Percentiles rank a stretch among this genome's conserved stretches.
Evolutionary conservation across 2,113 vertebrate species (phyloP).

Genomic region (Empidonax traillii): DNA sequence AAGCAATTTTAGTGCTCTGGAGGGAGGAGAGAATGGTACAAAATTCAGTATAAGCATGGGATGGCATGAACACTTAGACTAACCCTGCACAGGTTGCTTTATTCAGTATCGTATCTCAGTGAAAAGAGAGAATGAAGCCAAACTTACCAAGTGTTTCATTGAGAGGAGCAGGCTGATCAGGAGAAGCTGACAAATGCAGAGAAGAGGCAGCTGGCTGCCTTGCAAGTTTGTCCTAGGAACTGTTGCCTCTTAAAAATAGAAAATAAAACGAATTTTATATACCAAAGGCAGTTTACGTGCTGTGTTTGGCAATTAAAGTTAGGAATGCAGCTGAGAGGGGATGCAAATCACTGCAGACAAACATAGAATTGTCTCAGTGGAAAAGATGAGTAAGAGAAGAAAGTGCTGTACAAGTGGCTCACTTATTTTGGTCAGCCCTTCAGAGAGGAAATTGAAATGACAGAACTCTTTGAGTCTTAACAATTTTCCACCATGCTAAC

Average conservation of each 20-base stretch:
- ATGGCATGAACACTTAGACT: not conserved
- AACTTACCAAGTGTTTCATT: not conserved
- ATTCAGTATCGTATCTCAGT: not conserved
- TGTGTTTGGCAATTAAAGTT: slow-evolving; percentile 16
- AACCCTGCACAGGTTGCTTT: not conserved
- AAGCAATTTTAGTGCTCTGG: not conserved
- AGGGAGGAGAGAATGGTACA: not conserved
- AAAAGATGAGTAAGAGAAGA: slow-evolving; percentile 2
- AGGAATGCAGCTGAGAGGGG: not conserved
- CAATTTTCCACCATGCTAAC: not conserved
- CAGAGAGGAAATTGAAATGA: not conserved
- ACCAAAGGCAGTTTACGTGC: not conserved
- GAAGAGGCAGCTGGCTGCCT: not conserved
- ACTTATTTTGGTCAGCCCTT: not conserved
- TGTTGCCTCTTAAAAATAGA: not conserved
- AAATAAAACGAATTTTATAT: not conserved
- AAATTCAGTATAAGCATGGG: not conserved
- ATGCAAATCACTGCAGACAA: not conserved
- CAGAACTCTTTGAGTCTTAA: not conserved
- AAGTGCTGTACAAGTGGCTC: not conserved
- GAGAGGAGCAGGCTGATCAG: not conserved
- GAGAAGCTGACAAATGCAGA: not conserved
- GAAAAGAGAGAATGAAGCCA: not conserved
- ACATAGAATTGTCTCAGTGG: not conserved
- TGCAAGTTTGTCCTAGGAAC: slow-evolving; percentile 12